Conservation (phyloP, 1,140 invertebrate species). For the Atta texana region DNA sequence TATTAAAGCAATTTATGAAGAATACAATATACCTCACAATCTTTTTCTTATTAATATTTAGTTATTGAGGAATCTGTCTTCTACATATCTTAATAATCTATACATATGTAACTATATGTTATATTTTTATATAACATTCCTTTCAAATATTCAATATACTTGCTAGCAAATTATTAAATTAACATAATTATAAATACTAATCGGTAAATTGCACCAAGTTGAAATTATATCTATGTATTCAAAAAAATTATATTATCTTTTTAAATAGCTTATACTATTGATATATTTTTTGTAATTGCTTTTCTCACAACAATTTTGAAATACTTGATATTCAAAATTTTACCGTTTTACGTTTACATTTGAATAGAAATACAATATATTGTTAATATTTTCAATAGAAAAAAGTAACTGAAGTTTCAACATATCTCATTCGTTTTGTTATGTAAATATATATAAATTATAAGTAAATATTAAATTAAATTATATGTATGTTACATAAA, state of each 20-base stretch:
- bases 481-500: slow-evolving; percentile 18
- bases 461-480: background rate
- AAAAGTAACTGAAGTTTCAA: background rate
- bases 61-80: background rate
- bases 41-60: slow-evolving; percentile 12
- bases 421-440: background rate
- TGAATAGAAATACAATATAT: slow-evolving; percentile 15
- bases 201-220: slow-evolving; percentile 14
- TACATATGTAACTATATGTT: background rate
- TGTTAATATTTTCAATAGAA: slow-evolving; percentile 14
- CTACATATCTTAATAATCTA: background rate
- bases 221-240: background rate
- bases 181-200: slow-evolving; percentile 24
- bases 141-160: slow-evolving; percentile 43
- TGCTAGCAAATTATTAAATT: slow-evolving; percentile 30
- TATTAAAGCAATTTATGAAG: background rate
- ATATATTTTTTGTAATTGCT: slow-evolving; percentile 2
- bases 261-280: slow-evolving; percentile 17
- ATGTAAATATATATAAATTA: background rate
- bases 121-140: background rate
- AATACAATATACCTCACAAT: background rate
- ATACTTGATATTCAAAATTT: slow-evolving; percentile 5
- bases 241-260: background rate
- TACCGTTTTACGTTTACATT: background rate
- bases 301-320: background rate